Conservation (phyloP, 2,113 vertebrate species). For the Onychostoma macrolepis region DNA sequence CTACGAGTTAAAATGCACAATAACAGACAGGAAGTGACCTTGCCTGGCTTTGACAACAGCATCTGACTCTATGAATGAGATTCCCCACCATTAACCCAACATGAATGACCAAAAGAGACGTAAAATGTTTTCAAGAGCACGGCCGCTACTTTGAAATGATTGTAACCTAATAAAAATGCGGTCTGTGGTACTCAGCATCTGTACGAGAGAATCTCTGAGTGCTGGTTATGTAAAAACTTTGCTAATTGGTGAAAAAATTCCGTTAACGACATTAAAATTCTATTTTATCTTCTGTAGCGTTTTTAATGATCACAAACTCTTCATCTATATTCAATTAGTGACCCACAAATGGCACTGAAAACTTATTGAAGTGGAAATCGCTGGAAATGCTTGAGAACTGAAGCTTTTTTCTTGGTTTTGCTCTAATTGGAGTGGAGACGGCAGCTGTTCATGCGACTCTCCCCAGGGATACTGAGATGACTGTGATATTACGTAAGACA, state of each 20-base stretch:
- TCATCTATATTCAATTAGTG: slow-evolving; percentile 10
- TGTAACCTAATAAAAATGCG: neutral
- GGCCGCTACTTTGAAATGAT: neutral
- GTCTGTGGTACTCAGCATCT: neutral
- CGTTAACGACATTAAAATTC: slow-evolving; percentile 4
- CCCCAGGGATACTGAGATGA: neutral
- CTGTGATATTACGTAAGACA: slow-evolving; percentile 41
- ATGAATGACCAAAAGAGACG: neutral
- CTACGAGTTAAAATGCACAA: neutral
- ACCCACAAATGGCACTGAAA: slow-evolving; percentile 24
- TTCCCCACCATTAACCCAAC: neutral
- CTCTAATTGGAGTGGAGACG: slow-evolving; percentile 28
- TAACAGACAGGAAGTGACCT: slow-evolving; percentile 11
- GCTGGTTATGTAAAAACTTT: neutral
- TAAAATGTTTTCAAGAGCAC: too few species aligned
- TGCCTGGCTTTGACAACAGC: neutral
- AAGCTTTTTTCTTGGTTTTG: slow-evolving; percentile 7
- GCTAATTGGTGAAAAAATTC: slow-evolving; percentile 6
- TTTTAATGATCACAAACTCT: slow-evolving; percentile 10
- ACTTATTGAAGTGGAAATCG: slow-evolving; percentile 4
- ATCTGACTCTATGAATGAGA: neutral
- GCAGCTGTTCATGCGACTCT: slow-evolving; percentile 6
- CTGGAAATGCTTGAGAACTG: slow-evolving; percentile 8
- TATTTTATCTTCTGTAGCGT: neutral
- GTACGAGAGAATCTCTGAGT: neutral